A percentile compares a stretch with the other conserved stretches of the same genome.
These are phyloP conservation scores for Oryzias curvinotus DNA, from an alignment of 2,113 vertebrate genomes.

Conservation along the genomic window DNA sequence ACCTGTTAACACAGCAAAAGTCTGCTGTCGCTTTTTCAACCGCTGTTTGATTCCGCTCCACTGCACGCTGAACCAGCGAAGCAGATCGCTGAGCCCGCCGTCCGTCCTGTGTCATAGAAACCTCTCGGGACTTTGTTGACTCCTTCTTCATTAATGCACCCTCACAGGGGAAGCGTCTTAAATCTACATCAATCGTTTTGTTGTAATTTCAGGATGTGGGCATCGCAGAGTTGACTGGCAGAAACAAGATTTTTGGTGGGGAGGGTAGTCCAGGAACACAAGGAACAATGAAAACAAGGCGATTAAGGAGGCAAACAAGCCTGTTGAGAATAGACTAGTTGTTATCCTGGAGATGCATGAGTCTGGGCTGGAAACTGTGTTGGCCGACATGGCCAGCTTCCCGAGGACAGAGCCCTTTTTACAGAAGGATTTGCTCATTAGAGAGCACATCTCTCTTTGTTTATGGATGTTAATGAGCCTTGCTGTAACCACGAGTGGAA, in stretches of 20 bases:
- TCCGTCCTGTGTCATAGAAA: slow-evolving; percentile 48
- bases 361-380: slow-evolving; percentile 40
- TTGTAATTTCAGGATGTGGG: slow-evolving; percentile 21
- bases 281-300: slow-evolving; percentile 42
- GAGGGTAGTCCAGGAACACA: slow-evolving; percentile 48
- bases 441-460: slow-evolving; percentile 70
- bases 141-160: slow-evolving; percentile 38
- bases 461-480: slow-evolving; percentile 76
- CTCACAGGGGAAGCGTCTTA: slow-evolving; percentile 19
- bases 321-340: slow-evolving; percentile 60
- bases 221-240: background rate
- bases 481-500: slow-evolving; percentile 33
- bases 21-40: slow-evolving; percentile 34
- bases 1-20: slow-evolving; percentile 21
- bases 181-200: slow-evolving; percentile 55
- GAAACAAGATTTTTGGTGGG: slow-evolving; percentile 47
- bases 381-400: slow-evolving; percentile 65
- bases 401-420: slow-evolving; percentile 70
- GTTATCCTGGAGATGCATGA: slow-evolving; percentile 47
- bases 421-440: slow-evolving; percentile 72
- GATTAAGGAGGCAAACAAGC: slow-evolving; percentile 42
- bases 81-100: slow-evolving; percentile 47
- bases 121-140: slow-evolving; percentile 38
- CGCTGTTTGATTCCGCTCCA: slow-evolving; percentile 37
- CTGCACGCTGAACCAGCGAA: slow-evolving; percentile 22